Evolutionary conservation across 2,888 invertebrate species (phyloP).

Genomic region (Drosophila robusta): DNA sequence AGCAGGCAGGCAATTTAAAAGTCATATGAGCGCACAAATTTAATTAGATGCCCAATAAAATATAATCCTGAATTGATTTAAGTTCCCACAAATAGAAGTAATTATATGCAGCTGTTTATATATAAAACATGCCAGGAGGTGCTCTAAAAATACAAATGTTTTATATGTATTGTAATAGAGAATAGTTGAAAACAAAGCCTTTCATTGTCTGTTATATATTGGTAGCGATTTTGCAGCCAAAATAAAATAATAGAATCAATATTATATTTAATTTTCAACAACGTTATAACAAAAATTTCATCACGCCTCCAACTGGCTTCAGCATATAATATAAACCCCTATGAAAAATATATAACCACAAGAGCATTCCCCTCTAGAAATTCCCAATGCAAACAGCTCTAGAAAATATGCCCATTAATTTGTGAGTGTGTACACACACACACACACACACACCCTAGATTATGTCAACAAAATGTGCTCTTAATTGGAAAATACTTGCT

Average conservation of each 20-base stretch:
- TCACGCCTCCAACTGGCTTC: no score
- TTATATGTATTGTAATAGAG: neutral
- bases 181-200: neutral
- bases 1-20: slow-evolving; percentile 38
- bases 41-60: slow-evolving; percentile 42
- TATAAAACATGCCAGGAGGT: neutral
- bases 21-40: slow-evolving; percentile 44
- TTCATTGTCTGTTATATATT: neutral
- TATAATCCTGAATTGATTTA: slow-evolving; percentile 10
- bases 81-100: slow-evolving; percentile 9
- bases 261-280: no score
- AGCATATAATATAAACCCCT: no score
- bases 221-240: no score
- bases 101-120: slow-evolving; percentile 5
- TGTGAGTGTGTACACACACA: neutral
- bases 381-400: neutral
- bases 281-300: no score
- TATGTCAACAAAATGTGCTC: slow-evolving; percentile 4
- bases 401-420: neutral
- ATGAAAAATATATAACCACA: no score
- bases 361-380: neutral
- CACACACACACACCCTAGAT: neutral
- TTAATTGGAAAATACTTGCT: neutral
- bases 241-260: no score
- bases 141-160: neutral